These are phyloP conservation scores for Lithophane semibrunnea DNA, from an alignment of 2,888 invertebrate species.

Conservation along the genomic window DNA sequence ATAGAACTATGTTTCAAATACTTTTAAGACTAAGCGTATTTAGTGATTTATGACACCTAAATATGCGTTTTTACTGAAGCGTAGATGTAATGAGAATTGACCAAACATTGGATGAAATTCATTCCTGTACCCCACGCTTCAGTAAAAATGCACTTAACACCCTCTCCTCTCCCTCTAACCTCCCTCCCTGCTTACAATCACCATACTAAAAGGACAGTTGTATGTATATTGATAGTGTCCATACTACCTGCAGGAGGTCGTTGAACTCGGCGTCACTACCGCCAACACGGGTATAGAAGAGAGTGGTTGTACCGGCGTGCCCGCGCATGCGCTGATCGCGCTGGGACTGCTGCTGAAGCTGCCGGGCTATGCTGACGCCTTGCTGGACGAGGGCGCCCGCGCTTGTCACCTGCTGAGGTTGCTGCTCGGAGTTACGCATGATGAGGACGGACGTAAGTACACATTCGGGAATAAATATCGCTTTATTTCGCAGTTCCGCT, in stretches of 20 bases:
- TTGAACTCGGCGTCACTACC: slow-evolving; percentile 84
- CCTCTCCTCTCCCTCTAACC: not conserved
- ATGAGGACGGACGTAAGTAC: slow-evolving; percentile 95
- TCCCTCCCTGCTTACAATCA: not conserved
- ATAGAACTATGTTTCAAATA: not conserved
- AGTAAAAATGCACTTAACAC: not conserved
- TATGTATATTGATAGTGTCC: slow-evolving; percentile 53
- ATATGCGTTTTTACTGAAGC: not conserved
- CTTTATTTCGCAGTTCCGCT: not conserved
- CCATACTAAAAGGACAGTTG: slow-evolving; percentile 45
- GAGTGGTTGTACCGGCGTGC: slow-evolving; percentile 90
- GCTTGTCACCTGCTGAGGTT: slow-evolving; percentile 96
- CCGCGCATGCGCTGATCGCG: slow-evolving; percentile 97
- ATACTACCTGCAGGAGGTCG: slow-evolving; percentile 78
- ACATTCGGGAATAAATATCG: not conserved
- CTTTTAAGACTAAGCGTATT: not conserved
- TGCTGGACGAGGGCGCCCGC: slow-evolving; percentile 95
- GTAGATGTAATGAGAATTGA: not conserved
- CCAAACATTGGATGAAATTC: not conserved
- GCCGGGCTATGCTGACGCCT: slow-evolving; percentile 97
- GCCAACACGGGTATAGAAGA: slow-evolving; percentile 79
- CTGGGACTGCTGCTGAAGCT: slow-evolving; percentile 97
- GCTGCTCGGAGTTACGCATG: slow-evolving; percentile 97
- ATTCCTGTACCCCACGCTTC: not conserved
- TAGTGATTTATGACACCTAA: not conserved